Evolutionary conservation across 1,140 invertebrate species (phyloP).

Genomic region (Drosophila oshimai): DNA sequence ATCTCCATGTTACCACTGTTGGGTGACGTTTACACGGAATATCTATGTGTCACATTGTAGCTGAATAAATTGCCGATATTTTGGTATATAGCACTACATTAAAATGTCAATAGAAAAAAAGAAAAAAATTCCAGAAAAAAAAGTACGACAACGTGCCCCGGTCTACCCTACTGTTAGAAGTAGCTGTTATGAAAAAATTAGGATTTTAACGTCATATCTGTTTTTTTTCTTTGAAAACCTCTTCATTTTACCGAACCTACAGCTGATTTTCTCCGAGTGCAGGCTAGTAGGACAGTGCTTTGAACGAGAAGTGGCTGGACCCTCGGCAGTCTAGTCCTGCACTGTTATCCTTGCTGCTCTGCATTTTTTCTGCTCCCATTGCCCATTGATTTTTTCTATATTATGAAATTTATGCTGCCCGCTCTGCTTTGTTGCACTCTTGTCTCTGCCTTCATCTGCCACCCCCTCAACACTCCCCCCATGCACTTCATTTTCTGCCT

Average conservation of each 20-base stretch:
- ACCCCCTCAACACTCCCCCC: not conserved
- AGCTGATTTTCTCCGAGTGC: not conserved
- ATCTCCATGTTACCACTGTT: no score
- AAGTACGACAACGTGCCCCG: no score
- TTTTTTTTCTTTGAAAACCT: not conserved
- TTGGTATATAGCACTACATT: no score
- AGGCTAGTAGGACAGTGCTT: constrained; percentile 30
- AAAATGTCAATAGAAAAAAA: no score
- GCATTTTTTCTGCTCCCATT: constrained; percentile 13
- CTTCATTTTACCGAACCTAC: not conserved
- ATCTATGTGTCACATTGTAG: no score
- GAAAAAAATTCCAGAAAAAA: no score
- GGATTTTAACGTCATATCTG: not conserved
- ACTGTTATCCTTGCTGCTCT: constrained; percentile 33
- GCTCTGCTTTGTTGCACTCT: constrained; percentile 43
- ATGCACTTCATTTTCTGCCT: constrained; percentile 44
- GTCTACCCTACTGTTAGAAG: no score
- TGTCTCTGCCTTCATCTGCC: not conserved
- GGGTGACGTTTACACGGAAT: no score
- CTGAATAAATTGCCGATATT: no score
- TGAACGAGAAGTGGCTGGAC: constrained; percentile 44
- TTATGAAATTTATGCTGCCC: constrained; percentile 58
- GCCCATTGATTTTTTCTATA: constrained; percentile 57
- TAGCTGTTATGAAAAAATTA: no score
- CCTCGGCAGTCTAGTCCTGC: constrained; percentile 33